Percentiles rank a stretch among this genome's conserved stretches.
Evolutionary conservation across 1,140 invertebrate species (phyloP).

Genomic region (Acyrthosiphon pisum): DNA sequence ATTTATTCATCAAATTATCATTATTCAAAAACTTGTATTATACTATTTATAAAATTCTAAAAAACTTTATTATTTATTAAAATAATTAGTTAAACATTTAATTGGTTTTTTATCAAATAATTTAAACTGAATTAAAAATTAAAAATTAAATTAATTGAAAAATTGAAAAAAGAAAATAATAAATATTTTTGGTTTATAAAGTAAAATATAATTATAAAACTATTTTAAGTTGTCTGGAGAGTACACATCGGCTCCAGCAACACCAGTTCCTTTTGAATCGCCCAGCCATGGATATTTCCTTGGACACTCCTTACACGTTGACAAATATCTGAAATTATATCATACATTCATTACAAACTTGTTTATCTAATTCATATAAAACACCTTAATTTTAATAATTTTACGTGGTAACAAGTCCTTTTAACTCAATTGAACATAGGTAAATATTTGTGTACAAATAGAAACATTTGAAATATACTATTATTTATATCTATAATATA

Average conservation of each 20-base stretch:
- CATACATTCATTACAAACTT: not conserved
- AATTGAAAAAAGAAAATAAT: constrained; percentile 25
- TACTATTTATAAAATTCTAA: not conserved
- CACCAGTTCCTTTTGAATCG: constrained; percentile 82
- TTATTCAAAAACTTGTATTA: not conserved
- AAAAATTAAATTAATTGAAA: constrained; percentile 5
- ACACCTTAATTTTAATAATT: not conserved
- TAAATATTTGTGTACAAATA: too few species aligned
- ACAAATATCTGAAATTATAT: constrained; percentile 74
- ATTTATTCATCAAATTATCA: too few species aligned
- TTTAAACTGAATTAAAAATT: not conserved
- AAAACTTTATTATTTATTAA: not conserved
- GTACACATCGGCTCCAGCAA: constrained; percentile 80
- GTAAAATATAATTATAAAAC: not conserved
- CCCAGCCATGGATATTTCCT: constrained; percentile 86
- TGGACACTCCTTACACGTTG: constrained; percentile 86
- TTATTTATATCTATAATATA: too few species aligned
- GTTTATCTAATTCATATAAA: not conserved
- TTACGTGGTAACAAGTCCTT: too few species aligned
- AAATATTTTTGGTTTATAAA: constrained; percentile 42
- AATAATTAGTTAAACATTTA: not conserved
- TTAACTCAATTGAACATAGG: too few species aligned
- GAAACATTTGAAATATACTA: too few species aligned
- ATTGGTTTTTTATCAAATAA: not conserved
- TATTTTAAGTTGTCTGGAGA: constrained; percentile 71